phyloP scores from a whole-genome alignment of 37 sponge, comb jelly and placozoan species.

The Dysidea cf. avara region DNA sequence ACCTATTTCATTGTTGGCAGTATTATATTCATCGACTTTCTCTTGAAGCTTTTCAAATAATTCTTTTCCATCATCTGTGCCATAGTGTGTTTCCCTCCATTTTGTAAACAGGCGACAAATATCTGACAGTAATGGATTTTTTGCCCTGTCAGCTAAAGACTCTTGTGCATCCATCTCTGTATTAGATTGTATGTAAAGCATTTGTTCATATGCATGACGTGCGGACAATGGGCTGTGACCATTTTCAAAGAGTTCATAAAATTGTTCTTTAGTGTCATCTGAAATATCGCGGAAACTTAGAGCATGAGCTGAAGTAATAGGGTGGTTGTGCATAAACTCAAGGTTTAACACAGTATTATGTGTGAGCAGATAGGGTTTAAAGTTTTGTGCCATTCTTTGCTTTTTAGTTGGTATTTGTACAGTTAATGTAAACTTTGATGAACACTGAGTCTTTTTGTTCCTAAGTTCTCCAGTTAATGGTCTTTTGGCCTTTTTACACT shows the following conservation, averaged over 20 bases:
- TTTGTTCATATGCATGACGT: not conserved
- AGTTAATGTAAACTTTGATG: not conserved
- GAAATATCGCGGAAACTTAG: not conserved
- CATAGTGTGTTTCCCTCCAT: not conserved
- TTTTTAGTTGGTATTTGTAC: conserved; percentile 10
- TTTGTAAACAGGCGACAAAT: not conserved
- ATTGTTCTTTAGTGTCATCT: not conserved
- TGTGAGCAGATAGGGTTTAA: not conserved
- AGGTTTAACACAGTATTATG: conserved; percentile 17
- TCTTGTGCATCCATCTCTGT: not conserved
- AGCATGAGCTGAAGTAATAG: conserved; percentile 8
- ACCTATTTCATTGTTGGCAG: not conserved
- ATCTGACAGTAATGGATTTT: not conserved
- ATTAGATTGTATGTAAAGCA: not conserved
- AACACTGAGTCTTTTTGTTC: conserved; percentile 1
- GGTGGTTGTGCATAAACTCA: conserved; percentile 7
- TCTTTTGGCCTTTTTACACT: not conserved
- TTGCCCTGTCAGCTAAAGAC: not conserved
- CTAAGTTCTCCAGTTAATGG: not conserved
- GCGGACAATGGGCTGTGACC: not conserved
- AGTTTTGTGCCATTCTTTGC: not conserved
- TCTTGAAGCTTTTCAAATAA: conserved; percentile 3
- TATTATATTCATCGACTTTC: not conserved
- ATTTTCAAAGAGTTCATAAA: not conserved
- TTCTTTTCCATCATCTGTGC: conserved; percentile 1